Evolutionary conservation across 2,888 invertebrate species (phyloP).

Genomic region (Mythimna ferrago): DNA sequence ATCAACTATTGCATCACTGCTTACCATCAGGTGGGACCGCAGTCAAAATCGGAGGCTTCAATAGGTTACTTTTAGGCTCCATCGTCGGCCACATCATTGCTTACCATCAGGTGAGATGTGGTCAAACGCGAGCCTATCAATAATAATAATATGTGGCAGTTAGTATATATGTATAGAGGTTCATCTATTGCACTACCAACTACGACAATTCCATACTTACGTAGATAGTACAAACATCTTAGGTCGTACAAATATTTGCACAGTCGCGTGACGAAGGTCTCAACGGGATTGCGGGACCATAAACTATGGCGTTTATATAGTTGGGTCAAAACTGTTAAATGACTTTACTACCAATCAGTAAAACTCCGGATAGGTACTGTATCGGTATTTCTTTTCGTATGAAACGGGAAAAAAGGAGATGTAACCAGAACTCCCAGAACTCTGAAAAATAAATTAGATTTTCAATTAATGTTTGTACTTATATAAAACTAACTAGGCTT

Average conservation of each 20-base stretch:
- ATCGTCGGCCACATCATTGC: too few species aligned
- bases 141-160: neutral
- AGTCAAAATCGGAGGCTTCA: too few species aligned
- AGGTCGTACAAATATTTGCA: slow-evolving; percentile 20
- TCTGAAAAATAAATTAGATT: neutral
- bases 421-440: neutral
- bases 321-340: neutral
- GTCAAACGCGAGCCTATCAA: too few species aligned
- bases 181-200: neutral
- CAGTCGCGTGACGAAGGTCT: neutral
- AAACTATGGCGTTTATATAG: slow-evolving; percentile 16
- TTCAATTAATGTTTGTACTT: slow-evolving; percentile 14
- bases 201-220: neutral
- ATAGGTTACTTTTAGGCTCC: too few species aligned
- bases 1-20: too few species aligned
- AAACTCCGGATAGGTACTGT: neutral
- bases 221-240: neutral
- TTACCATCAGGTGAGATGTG: too few species aligned
- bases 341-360: slow-evolving; percentile 1
- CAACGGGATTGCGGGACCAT: neutral
- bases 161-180: neutral
- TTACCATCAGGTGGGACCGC: too few species aligned
- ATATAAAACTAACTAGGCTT: slow-evolving; percentile 1
- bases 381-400: neutral
- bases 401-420: neutral